Evolutionary conservation across 2,113 vertebrate species (phyloP).

Genomic region (Burhinus bistriatus): DNA sequence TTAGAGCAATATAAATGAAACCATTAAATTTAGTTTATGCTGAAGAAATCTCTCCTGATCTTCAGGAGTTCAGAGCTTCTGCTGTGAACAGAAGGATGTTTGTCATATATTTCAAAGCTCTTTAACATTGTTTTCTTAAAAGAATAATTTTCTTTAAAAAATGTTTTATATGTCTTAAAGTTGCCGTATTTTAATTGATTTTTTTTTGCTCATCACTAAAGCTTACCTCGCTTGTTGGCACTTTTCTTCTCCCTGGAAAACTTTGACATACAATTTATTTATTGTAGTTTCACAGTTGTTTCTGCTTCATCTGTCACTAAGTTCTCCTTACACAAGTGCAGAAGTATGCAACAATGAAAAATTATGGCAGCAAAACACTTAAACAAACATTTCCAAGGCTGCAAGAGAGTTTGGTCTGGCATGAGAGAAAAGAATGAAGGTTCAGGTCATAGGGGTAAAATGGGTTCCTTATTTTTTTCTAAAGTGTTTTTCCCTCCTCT

Average conservation of each 20-base stretch:
- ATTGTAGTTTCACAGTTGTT: not conserved
- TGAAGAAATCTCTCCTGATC: not conserved
- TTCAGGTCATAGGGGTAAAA: not conserved
- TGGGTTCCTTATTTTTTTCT: not conserved
- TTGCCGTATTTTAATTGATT: not conserved
- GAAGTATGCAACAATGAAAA: conserved; percentile 50
- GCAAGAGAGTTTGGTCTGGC: not conserved
- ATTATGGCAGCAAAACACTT: conserved; percentile 38
- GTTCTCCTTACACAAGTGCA: conserved; percentile 45
- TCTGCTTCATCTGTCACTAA: conserved; percentile 16
- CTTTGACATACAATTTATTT: not conserved
- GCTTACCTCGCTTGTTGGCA: not conserved
- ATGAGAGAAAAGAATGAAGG: not conserved
- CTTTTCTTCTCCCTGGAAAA: not conserved
- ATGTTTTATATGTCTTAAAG: not conserved
- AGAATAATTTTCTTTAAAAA: not conserved
- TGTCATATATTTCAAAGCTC: not conserved
- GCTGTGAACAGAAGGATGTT: not conserved
- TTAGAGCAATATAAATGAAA: not conserved
- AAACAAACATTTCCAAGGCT: conserved; percentile 28
- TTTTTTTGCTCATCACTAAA: not conserved
- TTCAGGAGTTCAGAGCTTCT: not conserved
- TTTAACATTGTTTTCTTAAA: not conserved
- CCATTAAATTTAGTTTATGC: not conserved
- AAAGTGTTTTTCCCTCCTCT: not conserved